Evolutionary conservation across 2,888 invertebrate genomes (phyloP).

Genomic region (Oxycera nigricornis): DNA sequence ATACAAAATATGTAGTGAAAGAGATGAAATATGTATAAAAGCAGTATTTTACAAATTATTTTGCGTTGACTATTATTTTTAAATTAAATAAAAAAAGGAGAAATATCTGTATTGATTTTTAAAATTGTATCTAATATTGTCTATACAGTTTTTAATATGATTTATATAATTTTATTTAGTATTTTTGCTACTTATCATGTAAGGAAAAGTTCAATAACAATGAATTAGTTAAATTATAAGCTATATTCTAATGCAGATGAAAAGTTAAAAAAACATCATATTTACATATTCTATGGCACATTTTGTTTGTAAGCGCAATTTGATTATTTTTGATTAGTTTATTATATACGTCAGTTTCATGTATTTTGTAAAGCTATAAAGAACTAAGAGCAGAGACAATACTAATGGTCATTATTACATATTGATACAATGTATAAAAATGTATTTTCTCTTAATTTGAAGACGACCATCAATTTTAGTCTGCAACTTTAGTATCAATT

Average conservation of each 20-base stretch:
- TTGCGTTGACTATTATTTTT: conserved; percentile 36
- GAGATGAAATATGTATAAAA: conserved; percentile 28
- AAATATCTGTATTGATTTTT: conserved; percentile 1
- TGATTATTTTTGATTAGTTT: conserved; percentile 20
- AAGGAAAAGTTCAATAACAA: conserved; percentile 32
- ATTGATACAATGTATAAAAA: background rate
- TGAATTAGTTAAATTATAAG: conserved; percentile 38
- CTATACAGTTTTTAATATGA: conserved; percentile 27
- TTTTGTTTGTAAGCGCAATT: conserved; percentile 42
- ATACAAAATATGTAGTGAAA: conserved; percentile 5
- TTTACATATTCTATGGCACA: conserved; percentile 42
- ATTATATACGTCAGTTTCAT: conserved; percentile 1
- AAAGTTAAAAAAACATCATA: conserved; percentile 30
- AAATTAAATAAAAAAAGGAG: conserved; percentile 15
- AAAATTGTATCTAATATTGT: background rate
- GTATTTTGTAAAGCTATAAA: conserved; percentile 11
- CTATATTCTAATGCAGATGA: conserved; percentile 21
- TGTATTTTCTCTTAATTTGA: background rate
- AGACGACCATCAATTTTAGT: background rate
- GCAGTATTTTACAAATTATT: conserved; percentile 34
- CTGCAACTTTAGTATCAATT: too few relatives aligned
- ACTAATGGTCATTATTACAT: conserved; percentile 27
- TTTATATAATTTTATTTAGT: conserved; percentile 38
- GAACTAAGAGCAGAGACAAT: background rate
- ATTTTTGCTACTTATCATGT: conserved; percentile 35